These are phyloP conservation scores for Acrobasis consociella DNA, from an alignment of 2,888 invertebrate species.

Conservation along the genomic window DNA sequence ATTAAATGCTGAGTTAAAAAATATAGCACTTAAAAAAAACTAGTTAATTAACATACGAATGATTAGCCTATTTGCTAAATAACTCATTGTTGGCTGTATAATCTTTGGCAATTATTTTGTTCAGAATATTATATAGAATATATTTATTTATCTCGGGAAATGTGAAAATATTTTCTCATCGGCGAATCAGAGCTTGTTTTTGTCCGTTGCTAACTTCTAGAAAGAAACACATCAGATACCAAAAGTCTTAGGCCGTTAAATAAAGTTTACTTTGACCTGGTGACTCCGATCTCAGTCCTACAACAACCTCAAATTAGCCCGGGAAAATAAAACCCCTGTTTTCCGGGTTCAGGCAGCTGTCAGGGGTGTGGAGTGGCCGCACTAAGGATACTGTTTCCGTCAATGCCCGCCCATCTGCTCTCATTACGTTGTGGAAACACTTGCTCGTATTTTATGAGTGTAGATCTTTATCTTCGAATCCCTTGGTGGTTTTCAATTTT, in stretches of 20 bases:
- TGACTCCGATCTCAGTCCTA: conserved; percentile 50
- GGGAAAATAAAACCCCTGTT: conserved; percentile 62
- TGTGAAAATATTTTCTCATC: too few species aligned
- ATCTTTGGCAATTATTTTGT: too few species aligned
- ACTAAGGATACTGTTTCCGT: conserved; percentile 51
- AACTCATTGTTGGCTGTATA: too few species aligned
- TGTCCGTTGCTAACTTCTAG: too few species aligned
- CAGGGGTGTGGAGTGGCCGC: conserved; percentile 58
- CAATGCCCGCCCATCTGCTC: conserved; percentile 54
- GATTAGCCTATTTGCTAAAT: too few species aligned
- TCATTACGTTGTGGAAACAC: conserved; percentile 55
- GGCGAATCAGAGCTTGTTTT: too few species aligned
- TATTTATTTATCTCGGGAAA: too few species aligned
- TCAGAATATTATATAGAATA: too few species aligned
- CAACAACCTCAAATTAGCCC: conserved; percentile 64
- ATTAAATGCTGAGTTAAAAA: too few species aligned
- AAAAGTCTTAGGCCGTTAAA: conserved; percentile 28
- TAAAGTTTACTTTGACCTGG: conserved; percentile 43
- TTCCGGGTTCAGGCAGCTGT: conserved; percentile 43
- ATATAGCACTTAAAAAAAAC: too few species aligned
- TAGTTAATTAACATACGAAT: too few species aligned
- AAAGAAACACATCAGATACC: too few species aligned
- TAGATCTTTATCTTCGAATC: conserved; percentile 8
- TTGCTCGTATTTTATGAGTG: conserved; percentile 45
- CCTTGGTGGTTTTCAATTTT: conserved; percentile 4